Evolutionary conservation across 2,797 vertebrate species (phyloP).

Genomic region (Coracias cyanogaster): DNA sequence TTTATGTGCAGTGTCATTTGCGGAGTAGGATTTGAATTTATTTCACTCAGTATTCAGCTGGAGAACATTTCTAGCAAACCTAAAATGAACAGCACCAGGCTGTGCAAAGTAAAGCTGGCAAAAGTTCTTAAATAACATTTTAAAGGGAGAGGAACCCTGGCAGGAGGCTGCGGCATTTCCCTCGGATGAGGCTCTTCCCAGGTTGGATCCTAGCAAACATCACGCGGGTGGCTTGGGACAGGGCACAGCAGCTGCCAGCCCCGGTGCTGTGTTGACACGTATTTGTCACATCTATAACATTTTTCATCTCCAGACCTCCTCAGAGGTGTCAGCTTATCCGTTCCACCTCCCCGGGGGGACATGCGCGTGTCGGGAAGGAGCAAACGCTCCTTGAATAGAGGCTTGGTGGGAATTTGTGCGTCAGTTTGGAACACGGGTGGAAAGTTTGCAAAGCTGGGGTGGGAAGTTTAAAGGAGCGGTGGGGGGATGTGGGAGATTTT

Average conservation of each 20-base stretch:
- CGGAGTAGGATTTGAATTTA: conserved; percentile 90
- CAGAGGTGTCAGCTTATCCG: background rate
- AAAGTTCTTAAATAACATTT: conserved; percentile 68
- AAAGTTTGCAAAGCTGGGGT: background rate
- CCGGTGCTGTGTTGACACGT: background rate
- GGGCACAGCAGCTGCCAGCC: background rate
- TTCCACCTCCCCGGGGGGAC: background rate
- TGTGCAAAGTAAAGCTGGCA: conserved; percentile 35
- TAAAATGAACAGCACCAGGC: conserved; percentile 65
- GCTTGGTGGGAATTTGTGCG: background rate
- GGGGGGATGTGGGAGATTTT: background rate
- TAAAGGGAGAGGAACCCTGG: background rate
- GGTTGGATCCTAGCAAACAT: fast-evolving
- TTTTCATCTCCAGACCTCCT: conserved; percentile 43
- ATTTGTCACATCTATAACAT: background rate
- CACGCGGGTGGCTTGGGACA: background rate
- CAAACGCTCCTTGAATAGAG: fast-evolving
- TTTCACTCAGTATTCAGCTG: conserved; percentile 86
- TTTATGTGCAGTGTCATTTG: conserved; percentile 99
- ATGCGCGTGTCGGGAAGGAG: background rate
- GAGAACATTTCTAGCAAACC: conserved; percentile 85
- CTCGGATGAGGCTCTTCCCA: fast-evolving
- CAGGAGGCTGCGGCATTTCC: fast-evolving
- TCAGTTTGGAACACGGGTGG: fast-evolving
- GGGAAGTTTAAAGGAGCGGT: fast-evolving